Evolutionary conservation across 2,113 vertebrate species (phyloP), one percentile per base, ranked within the genome.

Genomic region (Rhinogobius similis): DNA sequence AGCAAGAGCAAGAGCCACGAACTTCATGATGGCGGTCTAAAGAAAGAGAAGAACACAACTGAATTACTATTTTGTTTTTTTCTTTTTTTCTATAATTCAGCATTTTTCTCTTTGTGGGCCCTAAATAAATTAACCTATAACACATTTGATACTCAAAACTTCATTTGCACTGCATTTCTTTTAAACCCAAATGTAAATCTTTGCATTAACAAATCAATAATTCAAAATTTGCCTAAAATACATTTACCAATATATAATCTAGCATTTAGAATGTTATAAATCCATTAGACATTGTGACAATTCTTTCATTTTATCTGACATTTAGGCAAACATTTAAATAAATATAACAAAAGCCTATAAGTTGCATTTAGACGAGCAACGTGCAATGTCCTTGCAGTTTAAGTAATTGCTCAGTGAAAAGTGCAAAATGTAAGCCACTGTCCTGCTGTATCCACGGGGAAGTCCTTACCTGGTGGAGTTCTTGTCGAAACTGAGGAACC

Each of bases 1-100:
- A 18, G 82, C 68, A 11, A 94, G 81, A 62, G 91, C 81, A 3
- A 94, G 88, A 79, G 88, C 76, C 41, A 87, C 67, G 32, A 91
- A 91, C 73, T 93, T 94, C 93, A 94, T 94, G 87, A 18, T 92
- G 91, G 74, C 77, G 83, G 68, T 87, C 89, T 92, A 12, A 21
- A 64, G 21, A 55, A 72, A 83, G 76, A 80, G 56, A 7, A 27
- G 46, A n/a, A 11, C 23, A 55, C 11, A 14, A 12, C 12, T 24
- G 3, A 11, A 13, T 14, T 5, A 50, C 20, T 10, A 1, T n/a
- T 20, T 46, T 14, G 1, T 46, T 18, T 46, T 16, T 18, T 44
- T 4, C 55, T 63, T 72, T 2, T 27, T 5, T 6, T 21, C 6
- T 16, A 29, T n/a, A 18, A 16, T 29, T 16, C 10, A 29, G 3